These are phyloP conservation scores for Tragelaphus buxtoni DNA, from an alignment of 2,113 vertebrate genomes.

Conservation along the genomic window DNA sequence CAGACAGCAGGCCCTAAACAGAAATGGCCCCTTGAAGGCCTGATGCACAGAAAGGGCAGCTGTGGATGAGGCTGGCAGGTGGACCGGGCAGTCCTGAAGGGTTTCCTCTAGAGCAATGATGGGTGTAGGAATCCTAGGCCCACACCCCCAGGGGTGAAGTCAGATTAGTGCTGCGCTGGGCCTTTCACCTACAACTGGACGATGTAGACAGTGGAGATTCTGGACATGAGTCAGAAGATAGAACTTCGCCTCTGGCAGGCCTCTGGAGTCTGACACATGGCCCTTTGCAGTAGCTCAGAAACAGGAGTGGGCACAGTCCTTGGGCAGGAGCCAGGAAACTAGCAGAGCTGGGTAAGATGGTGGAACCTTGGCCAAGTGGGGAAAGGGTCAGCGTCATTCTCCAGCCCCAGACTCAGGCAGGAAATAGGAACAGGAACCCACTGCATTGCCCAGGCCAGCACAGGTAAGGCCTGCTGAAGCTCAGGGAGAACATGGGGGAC, in stretches of 20 bases:
- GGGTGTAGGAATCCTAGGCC: not conserved
- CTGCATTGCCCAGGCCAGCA: not conserved
- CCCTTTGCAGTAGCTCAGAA: not conserved
- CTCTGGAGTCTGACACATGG: not conserved
- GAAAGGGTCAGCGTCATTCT: not conserved
- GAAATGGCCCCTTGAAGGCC: not conserved
- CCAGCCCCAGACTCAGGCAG: not conserved
- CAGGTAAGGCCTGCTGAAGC: accelerated
- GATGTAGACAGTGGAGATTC: not conserved
- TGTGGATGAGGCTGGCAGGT: not conserved
- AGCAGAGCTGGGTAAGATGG: not conserved
- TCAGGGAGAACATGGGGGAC: accelerated
- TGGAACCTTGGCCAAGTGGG: not conserved
- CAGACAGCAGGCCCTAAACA: no score
- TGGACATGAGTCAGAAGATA: not conserved
- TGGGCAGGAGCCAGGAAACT: not conserved
- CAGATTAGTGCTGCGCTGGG: not conserved
- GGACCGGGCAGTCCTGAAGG: not conserved
- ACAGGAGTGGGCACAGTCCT: not conserved
- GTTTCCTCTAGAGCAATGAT: not conserved
- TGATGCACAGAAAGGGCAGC: accelerated
- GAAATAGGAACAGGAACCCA: not conserved
- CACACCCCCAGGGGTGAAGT: not conserved
- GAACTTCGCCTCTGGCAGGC: not conserved
- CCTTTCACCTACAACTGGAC: not conserved